Conservation (phyloP, 30 jellyfish, hydroid and myxozoan genomes). For the Rhopilema esculentum region DNA sequence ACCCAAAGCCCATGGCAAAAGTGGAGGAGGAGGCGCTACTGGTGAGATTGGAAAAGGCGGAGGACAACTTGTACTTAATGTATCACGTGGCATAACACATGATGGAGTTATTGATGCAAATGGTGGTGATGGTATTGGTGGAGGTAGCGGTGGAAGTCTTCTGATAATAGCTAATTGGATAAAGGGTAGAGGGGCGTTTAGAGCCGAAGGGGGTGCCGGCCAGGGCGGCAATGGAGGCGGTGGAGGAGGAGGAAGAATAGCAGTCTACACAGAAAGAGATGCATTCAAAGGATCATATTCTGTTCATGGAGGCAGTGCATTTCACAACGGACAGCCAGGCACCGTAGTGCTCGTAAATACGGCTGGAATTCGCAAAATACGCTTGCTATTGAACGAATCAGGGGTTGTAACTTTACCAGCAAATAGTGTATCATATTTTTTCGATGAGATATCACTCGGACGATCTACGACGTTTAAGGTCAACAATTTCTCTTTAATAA, state of each 20-base stretch:
- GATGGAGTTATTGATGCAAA: constrained; percentile 56
- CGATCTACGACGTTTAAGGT: constrained; percentile 1
- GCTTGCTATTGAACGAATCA: constrained; percentile 31
- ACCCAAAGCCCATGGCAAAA: constrained; percentile 34
- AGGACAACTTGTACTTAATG: constrained; percentile 30
- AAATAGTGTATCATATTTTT: background rate
- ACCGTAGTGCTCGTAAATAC: constrained; percentile 46
- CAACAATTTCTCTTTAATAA: constrained; percentile 12
- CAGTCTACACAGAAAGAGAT: constrained; percentile 20
- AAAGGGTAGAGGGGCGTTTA: constrained; percentile 50
- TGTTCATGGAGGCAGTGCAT: constrained; percentile 60
- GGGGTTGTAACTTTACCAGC: constrained; percentile 29
- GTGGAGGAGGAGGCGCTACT: constrained; percentile 67
- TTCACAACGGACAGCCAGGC: constrained; percentile 59
- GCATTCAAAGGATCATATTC: constrained; percentile 54
- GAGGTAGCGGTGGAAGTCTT: constrained; percentile 77
- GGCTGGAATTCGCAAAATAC: constrained; percentile 10
- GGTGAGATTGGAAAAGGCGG: constrained; percentile 61
- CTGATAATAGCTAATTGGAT: constrained; percentile 27
- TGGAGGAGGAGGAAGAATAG: constrained; percentile 73
- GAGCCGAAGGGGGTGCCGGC: constrained; percentile 63
- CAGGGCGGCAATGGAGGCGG: constrained; percentile 51
- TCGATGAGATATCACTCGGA: constrained; percentile 36
- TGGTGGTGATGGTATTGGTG: constrained; percentile 65
- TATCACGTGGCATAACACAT: constrained; percentile 14